Conservation (phyloP, 2,888 invertebrate species). For the Sinotaia quadrata region DNA sequence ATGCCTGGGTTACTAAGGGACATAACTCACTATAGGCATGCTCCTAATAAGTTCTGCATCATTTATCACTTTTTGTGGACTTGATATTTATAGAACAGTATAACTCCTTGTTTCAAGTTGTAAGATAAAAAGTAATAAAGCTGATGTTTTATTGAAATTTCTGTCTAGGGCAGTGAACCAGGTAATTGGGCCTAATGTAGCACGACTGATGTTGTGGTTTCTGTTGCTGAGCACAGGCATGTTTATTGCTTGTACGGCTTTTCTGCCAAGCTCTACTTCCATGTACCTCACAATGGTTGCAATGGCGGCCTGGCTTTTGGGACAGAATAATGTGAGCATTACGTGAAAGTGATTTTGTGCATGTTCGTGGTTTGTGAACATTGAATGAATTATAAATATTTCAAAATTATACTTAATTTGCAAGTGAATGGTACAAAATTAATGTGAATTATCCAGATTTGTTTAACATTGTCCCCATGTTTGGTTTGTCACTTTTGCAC, state of each 20-base stretch:
- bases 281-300: constrained; percentile 89
- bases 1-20: too few species aligned
- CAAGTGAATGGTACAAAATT: background rate
- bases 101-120: too few species aligned
- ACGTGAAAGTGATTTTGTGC: background rate
- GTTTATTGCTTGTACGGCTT: constrained; percentile 89
- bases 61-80: too few species aligned
- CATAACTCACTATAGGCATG: too few species aligned
- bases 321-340: constrained; percentile 74
- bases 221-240: constrained; percentile 88
- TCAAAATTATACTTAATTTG: background rate
- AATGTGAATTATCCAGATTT: too few species aligned
- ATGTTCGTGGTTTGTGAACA: background rate
- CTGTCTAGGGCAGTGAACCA: constrained; percentile 85
- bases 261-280: constrained; percentile 95
- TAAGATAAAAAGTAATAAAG: too few species aligned
- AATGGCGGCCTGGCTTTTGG: constrained; percentile 90
- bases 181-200: constrained; percentile 81
- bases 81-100: too few species aligned
- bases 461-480: too few species aligned
- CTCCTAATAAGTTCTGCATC: too few species aligned
- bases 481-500: constrained; percentile 48
- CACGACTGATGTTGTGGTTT: constrained; percentile 80
- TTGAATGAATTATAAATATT: background rate
- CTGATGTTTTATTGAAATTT: too few species aligned